Base-by-base conservation (phyloP, 1,140 invertebrate genomes). In the Nasonia longicornis region DNA sequence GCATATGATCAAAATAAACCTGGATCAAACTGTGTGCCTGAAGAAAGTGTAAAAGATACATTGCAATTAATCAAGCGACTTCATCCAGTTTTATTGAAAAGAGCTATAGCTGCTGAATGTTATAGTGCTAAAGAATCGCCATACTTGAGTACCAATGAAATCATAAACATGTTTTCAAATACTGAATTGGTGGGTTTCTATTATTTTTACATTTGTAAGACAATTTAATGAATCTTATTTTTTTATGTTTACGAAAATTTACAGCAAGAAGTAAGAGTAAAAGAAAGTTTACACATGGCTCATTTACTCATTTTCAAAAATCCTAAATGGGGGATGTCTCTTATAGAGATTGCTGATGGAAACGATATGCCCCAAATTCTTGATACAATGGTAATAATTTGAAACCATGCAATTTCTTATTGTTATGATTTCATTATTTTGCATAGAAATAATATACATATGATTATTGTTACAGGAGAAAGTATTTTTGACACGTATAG, bases 271-370 rank as follows among this genome's bases (percentile, higher is more conserved):
- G 64, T 83, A 64, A 92, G 92, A 76, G 90, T 93, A 45, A 90
- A 90, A 26, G 91, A 90, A 35, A 93, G 94, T 86, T 87, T 95
- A 7, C 89, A 93, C 76, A 94, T 94, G 85, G 91, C 94, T 45
- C 92, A 95, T 85, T 91, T 95, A n/a, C 87, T 95, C 20, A 91
- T 94, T 16, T 91, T 93, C n/a, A 91, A 92, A 70, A 95, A 95
- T 88, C 93, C 94, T 0, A 91, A 93, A 82, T 95, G 94, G 94
- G 93, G 93, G 16, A 91, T 95, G 12, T 90, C 91, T 84, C 88
- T 94, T 2, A 88, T 94, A 31, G 91, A 93, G 79, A 85, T 90
- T 67, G 84, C 83, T 86, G 88, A 90, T 31, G 85, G 88, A 48
- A 85, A 88, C 75, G 87, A 85, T 73, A 84, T 82, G 16, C 76